A percentile compares a stretch with the other conserved stretches of the same genome.
phyloP scores from a whole-genome alignment of 2,797 vertebrate species.

The Fringilla coelebs region DNA sequence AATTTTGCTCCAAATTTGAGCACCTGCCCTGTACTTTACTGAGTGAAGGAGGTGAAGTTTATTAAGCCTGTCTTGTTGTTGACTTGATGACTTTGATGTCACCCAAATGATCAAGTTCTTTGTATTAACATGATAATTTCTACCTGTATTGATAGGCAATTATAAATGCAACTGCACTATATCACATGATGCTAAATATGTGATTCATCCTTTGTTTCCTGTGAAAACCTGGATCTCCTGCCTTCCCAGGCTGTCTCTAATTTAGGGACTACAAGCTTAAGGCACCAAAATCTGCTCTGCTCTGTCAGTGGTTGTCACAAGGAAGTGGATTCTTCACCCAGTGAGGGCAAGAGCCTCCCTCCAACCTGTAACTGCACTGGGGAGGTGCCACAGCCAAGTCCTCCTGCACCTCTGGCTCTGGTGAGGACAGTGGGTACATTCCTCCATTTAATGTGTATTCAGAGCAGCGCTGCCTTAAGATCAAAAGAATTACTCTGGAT shows the following conservation, averaged over 20 bases:
- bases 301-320: neutral
- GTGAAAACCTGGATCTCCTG: slow-evolving; percentile 7
- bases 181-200: neutral
- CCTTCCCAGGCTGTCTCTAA: neutral
- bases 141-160: slow-evolving; percentile 16
- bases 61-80: neutral
- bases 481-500: slow-evolving; percentile 48
- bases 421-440: neutral
- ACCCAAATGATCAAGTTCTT: neutral
- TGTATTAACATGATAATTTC: neutral
- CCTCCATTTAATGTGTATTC: slow-evolving; percentile 7
- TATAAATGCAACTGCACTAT: neutral
- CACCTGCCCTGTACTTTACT: neutral
- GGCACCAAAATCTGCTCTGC: slow-evolving; percentile 1
- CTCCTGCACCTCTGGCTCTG: neutral
- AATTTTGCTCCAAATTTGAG: neutral
- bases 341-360: neutral
- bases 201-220: slow-evolving; percentile 26
- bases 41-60: neutral
- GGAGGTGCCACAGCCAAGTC: neutral
- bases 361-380: neutral
- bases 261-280: neutral
- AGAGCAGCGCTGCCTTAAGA: slow-evolving; percentile 31
- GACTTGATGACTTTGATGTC: neutral
- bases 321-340: neutral